Conservation (phyloP, 1,140 invertebrate genomes). For the Drosophila miranda region DNA sequence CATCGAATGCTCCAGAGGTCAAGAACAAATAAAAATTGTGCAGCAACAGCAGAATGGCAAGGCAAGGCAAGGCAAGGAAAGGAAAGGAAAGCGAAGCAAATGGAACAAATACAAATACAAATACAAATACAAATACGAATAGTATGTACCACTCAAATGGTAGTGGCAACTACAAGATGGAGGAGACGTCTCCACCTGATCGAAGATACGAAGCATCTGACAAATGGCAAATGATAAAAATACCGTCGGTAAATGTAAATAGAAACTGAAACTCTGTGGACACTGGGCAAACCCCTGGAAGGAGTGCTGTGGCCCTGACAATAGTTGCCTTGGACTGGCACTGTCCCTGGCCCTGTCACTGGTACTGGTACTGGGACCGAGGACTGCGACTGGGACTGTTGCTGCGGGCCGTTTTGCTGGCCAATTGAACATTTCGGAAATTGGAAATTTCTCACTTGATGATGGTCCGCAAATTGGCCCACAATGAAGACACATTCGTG, state of each 20-base stretch:
- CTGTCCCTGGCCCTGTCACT: too few species aligned
- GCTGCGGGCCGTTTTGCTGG: conserved; percentile 71
- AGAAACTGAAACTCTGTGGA: conserved; percentile 8
- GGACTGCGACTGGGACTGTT: conserved; percentile 1
- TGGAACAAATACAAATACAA: neutral
- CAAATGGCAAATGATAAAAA: conserved; percentile 44
- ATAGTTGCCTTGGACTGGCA: conserved; percentile 33
- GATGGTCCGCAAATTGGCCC: conserved; percentile 72
- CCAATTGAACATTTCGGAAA: conserved; percentile 80
- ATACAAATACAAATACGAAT: conserved; percentile 20
- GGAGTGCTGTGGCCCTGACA: conserved; percentile 1
- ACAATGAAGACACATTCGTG: conserved; percentile 64
- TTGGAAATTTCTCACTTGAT: conserved; percentile 77
- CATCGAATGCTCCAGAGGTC: conserved; percentile 28
- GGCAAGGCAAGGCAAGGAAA: neutral
- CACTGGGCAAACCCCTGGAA: too few species aligned
- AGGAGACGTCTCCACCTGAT: conserved; percentile 12
- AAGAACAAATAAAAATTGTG: conserved; percentile 34
- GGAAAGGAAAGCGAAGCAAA: conserved; percentile 7
- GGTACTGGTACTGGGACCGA: neutral
- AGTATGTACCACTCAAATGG: neutral
- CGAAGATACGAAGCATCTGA: conserved; percentile 31
- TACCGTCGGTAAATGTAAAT: conserved; percentile 44
- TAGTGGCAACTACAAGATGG: neutral
- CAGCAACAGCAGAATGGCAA: neutral